Percentiles rank a stretch among this genome's conserved stretches.
phyloP scores from a whole-genome alignment of 2,888 invertebrate species.

The Conus canariensis region DNA sequence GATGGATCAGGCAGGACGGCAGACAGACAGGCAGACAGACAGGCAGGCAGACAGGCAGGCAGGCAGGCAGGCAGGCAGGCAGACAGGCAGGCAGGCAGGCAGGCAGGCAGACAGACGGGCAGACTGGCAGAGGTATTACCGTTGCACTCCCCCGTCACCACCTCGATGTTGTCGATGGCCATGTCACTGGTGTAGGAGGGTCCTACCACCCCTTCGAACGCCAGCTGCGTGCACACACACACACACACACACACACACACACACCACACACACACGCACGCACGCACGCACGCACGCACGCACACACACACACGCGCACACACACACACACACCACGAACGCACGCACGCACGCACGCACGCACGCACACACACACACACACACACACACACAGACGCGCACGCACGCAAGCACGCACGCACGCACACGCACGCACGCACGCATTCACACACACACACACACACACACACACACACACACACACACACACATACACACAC shows the following conservation, averaged over 20 bases:
- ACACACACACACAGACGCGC: neutral
- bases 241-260: constrained; percentile 20
- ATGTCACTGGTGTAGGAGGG: constrained; percentile 47
- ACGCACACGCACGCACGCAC: neutral
- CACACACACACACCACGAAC: constrained; percentile 1
- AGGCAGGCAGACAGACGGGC: neutral
- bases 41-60: neutral
- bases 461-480: neutral
- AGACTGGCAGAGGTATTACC: constrained; percentile 33
- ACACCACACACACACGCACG: neutral
- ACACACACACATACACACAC: neutral
- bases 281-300: neutral
- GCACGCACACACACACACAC: neutral
- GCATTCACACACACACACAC: neutral
- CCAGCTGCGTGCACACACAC: constrained; percentile 33
- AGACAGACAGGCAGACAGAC: neutral
- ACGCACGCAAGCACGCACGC: constrained; percentile 8
- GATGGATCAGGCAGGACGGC: too few relatives aligned
- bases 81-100: neutral
- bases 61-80: neutral
- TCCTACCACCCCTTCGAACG: constrained; percentile 45
- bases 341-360: neutral
- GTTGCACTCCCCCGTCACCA: constrained; percentile 41
- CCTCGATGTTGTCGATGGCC: constrained; percentile 46
- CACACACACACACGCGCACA: neutral